Base-by-base conservation (phyloP, 2,113 vertebrate genomes). In the Eulacestoma nigropectus region DNA sequence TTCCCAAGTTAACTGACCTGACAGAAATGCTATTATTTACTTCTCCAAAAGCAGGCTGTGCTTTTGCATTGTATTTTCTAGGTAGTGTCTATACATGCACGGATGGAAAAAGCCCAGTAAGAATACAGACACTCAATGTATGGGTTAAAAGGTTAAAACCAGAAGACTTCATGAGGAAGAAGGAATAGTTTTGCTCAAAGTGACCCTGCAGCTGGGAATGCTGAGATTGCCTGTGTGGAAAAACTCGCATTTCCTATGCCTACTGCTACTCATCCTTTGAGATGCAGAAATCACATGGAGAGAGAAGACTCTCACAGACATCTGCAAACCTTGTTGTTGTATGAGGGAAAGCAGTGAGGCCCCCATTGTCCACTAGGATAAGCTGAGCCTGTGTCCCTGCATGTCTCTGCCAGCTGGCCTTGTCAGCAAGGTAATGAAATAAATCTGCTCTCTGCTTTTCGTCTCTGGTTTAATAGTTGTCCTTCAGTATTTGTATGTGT, bases 281-380 rank as follows among this genome's bases (percentile, higher is more conserved):
- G 44, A 50, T 59, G 14, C 32, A 76, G 21, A 35, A 50, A 35
- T 21, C 32, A 32, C 2, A 0, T 9, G 4, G 52, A 59, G 16
- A 67, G 42, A 1, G 10, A 25, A 30, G 32, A 50, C 7, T 16
- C 19, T 19, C 25, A 23, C 10, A 35, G 13, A 64, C 6, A 41
- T 2, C 7, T 26, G 13, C 17, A 42, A 67, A 42, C 8, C 16
- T 20, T 57, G n/a, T 9, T 35, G 13, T 35, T 42, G 6, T 2
- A 14, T 0, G 25, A 21, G 16, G 26, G 26, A 42, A 35, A 21
- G 62, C 13, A 59, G 44, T 6, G 41, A 59, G 37, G 35, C 9
- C 6, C 13, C 32, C 30, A 13, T 8, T 16, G 16, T 14, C 8
- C 0, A 0, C 41, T 32, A 22, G 32, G 62, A 27, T 22, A 33